Evolutionary conservation across 2,888 invertebrate species (phyloP), one percentile per base, ranked within the genome.

Genomic region (Bombylius major): DNA sequence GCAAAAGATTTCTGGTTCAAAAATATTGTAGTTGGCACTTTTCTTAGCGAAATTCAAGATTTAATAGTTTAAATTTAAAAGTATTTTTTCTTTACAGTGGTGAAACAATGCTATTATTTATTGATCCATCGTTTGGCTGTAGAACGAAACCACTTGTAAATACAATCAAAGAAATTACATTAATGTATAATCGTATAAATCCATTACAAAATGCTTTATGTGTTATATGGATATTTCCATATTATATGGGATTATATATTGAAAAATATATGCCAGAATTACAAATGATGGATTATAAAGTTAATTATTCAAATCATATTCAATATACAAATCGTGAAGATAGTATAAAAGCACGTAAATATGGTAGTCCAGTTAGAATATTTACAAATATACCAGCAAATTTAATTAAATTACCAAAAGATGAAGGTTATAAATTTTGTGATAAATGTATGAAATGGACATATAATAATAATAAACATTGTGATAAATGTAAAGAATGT

Each of bases 81-180:
- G 11, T n/a, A n/a, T n/a, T 46, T 52, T 46, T 32, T 8, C n/a
- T n/a, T n/a, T n/a, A 54, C 23, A 78, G 75, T 12, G 75, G 74
- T 4, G 72, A 77, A 60, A 71, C 77, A 31, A 67, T 83, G 1
- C 79, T 82, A 51, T 72, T 89, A 33, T 78, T 91, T 33, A 83
- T 86, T 61, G 95, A 95, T 72, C 95, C 95, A 42, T 95, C 95
- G 3, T 96, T 95, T 73, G 95, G 93, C 0, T 93, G 91, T 0
- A 78, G 92, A 55, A 83, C 92, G 0, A 93, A 94, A 69, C 84
- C 89, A 0, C 75, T 95, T 11, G 79, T 83, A 0, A 78, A 83
- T 54, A 89, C 89, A 0, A 69, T 93, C 5, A 78, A 77, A 54
- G 78, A 77, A 33, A 77, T 89, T 4, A 77, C 77, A 39, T 71